These are phyloP conservation scores for Nannobrachium achirus DNA, from an alignment of 2,113 vertebrate genomes.

Conservation along the genomic window DNA sequence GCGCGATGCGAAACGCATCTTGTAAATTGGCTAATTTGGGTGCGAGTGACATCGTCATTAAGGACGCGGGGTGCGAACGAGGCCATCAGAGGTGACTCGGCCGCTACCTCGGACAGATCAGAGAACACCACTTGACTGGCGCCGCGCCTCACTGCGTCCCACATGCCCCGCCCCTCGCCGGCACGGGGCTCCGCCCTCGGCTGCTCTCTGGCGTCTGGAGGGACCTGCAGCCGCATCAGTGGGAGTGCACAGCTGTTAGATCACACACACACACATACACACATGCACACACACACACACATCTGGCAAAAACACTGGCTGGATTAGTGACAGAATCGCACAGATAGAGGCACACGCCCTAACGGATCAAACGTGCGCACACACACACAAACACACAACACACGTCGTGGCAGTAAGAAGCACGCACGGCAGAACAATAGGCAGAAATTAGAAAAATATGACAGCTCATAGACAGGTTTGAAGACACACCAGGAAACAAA, in stretches of 20 bases:
- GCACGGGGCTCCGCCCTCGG: constrained; percentile 42
- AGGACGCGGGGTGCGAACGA: neutral
- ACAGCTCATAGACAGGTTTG: neutral
- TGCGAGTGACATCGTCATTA: neutral
- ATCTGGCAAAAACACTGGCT: constrained; percentile 31
- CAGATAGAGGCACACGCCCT: neutral
- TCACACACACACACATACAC: constrained; percentile 12
- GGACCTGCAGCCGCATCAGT: constrained; percentile 68
- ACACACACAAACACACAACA: constrained; percentile 13
- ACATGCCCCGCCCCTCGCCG: constrained; percentile 76
- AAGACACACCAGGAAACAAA: no score
- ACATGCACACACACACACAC: constrained; percentile 31
- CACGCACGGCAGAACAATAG: neutral
- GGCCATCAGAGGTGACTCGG: constrained; percentile 23
- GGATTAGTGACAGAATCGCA: constrained; percentile 17
- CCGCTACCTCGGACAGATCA: constrained; percentile 76
- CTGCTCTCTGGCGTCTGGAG: constrained; percentile 72
- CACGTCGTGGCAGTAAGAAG: constrained; percentile 5
- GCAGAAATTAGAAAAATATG: neutral
- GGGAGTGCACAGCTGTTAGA: constrained; percentile 71
- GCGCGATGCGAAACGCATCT: no score
- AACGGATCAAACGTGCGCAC: neutral
- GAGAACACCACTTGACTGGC: constrained; percentile 79
- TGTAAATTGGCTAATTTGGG: neutral
- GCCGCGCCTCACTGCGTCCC: constrained; percentile 76